Conservation (phyloP, 1,140 invertebrate species). For the Probaryconus sp. region DNA sequence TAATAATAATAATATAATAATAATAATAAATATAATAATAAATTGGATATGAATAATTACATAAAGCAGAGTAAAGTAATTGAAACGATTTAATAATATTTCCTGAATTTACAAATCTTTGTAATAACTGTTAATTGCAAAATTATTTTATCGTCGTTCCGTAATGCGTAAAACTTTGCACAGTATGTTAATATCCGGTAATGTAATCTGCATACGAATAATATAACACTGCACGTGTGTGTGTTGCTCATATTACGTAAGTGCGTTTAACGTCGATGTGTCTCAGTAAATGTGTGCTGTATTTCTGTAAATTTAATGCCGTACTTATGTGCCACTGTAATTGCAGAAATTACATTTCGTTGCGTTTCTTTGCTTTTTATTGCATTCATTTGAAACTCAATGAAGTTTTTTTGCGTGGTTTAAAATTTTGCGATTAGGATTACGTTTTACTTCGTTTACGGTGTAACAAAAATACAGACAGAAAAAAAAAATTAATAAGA, state of each 20-base stretch:
- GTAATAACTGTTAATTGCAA: conserved; percentile 41
- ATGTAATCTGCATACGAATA: conserved; percentile 41
- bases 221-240: conserved; percentile 24
- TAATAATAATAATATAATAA: no score
- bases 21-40: no score
- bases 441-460: no score
- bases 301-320: no score
- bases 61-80: conserved; percentile 25
- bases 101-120: conserved; percentile 19
- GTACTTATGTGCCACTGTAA: no score
- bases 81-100: conserved; percentile 49
- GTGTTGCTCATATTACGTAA: conserved; percentile 21
- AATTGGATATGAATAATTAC: no score
- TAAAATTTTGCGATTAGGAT: no score
- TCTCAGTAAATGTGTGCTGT: conserved; percentile 1
- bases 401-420: no score
- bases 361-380: no score
- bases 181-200: conserved; percentile 42
- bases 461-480: conserved; percentile 15
- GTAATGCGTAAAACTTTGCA: conserved; percentile 25
- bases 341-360: no score
- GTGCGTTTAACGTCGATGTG: not conserved
- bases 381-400: no score
- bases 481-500: conserved; percentile 15
- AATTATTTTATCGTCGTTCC: conserved; percentile 35